phyloP scores from a whole-genome alignment of 2,888 invertebrate genomes.

The Marronus borbonicus region DNA sequence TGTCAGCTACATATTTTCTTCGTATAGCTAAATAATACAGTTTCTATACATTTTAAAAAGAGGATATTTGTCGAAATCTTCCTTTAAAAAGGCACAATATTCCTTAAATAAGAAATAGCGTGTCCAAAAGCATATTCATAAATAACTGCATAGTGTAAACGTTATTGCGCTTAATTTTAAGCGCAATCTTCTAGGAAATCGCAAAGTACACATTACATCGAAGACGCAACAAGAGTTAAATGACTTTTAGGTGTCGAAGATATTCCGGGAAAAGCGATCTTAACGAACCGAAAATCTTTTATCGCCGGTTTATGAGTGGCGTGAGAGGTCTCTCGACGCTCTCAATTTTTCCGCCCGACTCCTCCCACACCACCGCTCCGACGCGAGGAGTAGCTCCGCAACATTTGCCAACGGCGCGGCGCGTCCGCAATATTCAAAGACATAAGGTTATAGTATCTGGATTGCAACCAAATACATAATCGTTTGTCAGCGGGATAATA shows the following conservation, averaged over 20 bases:
- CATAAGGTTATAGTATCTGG: slow-evolving; percentile 70
- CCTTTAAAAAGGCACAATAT: too few species aligned
- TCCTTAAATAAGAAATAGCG: too few species aligned
- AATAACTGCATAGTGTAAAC: neutral
- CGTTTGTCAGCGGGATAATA: slow-evolving; percentile 66
- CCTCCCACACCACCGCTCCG: slow-evolving; percentile 25
- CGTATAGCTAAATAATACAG: too few species aligned
- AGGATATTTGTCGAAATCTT: too few species aligned
- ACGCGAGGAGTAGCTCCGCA: slow-evolving; percentile 46
- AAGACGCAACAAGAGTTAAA: slow-evolving; percentile 32
- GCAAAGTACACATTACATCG: neutral
- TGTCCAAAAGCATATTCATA: neutral
- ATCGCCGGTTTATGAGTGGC: slow-evolving; percentile 41
- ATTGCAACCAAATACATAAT: slow-evolving; percentile 71
- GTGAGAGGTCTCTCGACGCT: slow-evolving; percentile 19
- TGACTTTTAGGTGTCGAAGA: slow-evolving; percentile 39
- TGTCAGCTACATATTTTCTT: too few species aligned
- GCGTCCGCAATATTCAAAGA: slow-evolving; percentile 61
- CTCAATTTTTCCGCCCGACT: slow-evolving; percentile 46
- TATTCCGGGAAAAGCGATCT: slow-evolving; percentile 36
- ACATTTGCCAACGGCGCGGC: slow-evolving; percentile 64
- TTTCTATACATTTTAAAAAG: too few species aligned
- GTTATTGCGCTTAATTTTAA: neutral
- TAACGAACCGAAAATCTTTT: slow-evolving; percentile 46
- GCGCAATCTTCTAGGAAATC: slow-evolving; percentile 15